These are phyloP conservation scores for Cynocephalus volans DNA, from an alignment of 2,113 vertebrate genomes.

Conservation along the genomic window DNA sequence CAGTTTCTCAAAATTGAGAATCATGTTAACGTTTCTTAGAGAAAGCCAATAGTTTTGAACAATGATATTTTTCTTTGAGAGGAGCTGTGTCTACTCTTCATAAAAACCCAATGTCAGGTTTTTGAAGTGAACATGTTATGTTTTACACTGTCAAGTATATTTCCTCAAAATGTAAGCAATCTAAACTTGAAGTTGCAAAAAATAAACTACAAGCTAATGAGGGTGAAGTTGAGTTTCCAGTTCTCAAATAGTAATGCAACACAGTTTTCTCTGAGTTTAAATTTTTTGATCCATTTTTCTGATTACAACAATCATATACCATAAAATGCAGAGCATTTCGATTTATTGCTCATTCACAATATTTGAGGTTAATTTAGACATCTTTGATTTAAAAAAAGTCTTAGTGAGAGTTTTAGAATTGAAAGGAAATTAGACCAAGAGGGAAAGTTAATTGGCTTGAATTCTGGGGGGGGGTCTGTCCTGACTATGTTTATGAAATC, in stretches of 20 bases:
- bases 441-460: not conserved
- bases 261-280: conserved; percentile 18
- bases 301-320: not conserved
- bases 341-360: not conserved
- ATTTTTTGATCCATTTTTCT: not conserved
- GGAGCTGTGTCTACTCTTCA: not conserved
- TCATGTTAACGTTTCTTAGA: not conserved
- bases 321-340: not conserved
- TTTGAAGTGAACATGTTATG: not conserved
- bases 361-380: not conserved
- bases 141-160: conserved; percentile 47
- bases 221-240: not conserved
- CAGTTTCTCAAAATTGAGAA: not conserved
- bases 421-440: not conserved
- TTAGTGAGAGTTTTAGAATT: not conserved
- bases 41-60: conserved; percentile 5
- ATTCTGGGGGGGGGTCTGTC: not conserved
- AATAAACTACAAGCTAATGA: not conserved
- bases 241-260: not conserved
- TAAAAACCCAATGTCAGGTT: conserved; percentile 42
- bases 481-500: not conserved
- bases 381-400: not conserved
- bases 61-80: conserved; percentile 31
- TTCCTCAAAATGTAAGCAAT: conserved; percentile 59
- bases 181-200: conserved; percentile 62